Evolutionary conservation across 2,113 vertebrate species (phyloP).

Genomic region (Dipodomys spectabilis): DNA sequence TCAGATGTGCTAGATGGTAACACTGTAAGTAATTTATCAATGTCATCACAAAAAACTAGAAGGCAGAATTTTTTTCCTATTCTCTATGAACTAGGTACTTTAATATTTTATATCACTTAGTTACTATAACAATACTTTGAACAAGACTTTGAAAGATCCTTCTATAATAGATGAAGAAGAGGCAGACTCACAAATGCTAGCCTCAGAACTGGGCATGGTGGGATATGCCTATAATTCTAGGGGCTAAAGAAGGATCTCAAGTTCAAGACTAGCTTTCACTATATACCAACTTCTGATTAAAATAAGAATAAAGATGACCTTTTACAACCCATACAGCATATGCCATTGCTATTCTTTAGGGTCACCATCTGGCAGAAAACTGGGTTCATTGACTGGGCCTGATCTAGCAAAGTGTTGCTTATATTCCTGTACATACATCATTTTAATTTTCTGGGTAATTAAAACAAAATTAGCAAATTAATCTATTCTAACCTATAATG

Average conservation of each 20-base stretch:
- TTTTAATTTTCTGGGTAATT: constrained; percentile 9
- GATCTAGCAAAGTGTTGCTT: neutral
- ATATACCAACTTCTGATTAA: neutral
- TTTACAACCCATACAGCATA: neutral
- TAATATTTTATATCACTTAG: neutral
- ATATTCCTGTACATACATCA: neutral
- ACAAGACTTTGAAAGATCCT: neutral
- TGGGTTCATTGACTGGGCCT: neutral
- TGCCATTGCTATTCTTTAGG: neutral
- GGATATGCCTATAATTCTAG: neutral
- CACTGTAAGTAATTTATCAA: neutral
- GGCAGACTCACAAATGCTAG: neutral
- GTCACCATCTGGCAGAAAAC: neutral
- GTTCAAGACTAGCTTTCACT: neutral
- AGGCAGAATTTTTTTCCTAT: neutral
- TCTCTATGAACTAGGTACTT: neutral
- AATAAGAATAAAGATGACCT: neutral
- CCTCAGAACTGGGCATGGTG: neutral
- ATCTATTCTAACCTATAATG: neutral
- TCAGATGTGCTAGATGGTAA: neutral
- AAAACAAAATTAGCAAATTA: constrained; percentile 42
- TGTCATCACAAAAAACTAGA: neutral
- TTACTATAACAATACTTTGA: neutral
- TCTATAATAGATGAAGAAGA: constrained; percentile 43
- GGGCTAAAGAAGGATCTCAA: neutral